A percentile compares a stretch with the other conserved stretches of the same genome.
These are phyloP conservation scores for Hippocampus guttulatus DNA, from an alignment of 2,113 vertebrate genomes.

Conservation along the genomic window DNA sequence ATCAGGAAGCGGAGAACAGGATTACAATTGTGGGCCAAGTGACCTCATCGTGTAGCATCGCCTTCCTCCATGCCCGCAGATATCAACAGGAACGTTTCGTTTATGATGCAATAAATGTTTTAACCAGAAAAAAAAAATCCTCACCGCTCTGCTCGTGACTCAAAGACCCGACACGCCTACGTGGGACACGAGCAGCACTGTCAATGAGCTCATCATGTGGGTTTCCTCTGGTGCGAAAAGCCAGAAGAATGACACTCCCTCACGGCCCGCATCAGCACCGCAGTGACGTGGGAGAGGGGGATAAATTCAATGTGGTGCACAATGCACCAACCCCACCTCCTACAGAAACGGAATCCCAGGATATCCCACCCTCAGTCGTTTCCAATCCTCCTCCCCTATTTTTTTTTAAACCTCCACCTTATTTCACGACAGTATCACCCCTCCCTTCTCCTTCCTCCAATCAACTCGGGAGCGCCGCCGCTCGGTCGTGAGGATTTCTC, in stretches of 20 bases:
- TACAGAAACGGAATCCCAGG: constrained; percentile 67
- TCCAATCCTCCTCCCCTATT: constrained; percentile 34
- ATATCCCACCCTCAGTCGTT: constrained; percentile 65
- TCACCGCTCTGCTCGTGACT: background rate
- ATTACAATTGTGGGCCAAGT: constrained; percentile 63
- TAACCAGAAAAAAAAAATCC: too few relatives aligned
- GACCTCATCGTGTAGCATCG: constrained; percentile 61
- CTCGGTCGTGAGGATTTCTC: constrained; percentile 66
- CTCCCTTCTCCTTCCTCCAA: constrained; percentile 33
- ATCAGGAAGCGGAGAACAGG: constrained; percentile 32
- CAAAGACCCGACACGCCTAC: background rate
- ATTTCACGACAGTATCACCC: constrained; percentile 36
- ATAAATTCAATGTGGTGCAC: constrained; percentile 52
- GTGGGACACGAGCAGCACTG: too few relatives aligned
- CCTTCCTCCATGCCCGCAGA: constrained; percentile 36
- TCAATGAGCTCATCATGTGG: constrained; percentile 1
- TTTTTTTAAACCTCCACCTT: constrained; percentile 40
- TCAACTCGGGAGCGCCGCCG: constrained; percentile 75
- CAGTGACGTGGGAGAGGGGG: constrained; percentile 31
- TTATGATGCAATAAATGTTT: background rate
- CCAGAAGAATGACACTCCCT: constrained; percentile 29
- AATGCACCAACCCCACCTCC: constrained; percentile 61
- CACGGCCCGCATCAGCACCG: constrained; percentile 54
- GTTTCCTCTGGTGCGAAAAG: background rate
- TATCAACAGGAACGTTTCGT: background rate